Percentiles rank a stretch among this genome's conserved stretches.
These are phyloP conservation scores for Drosophila pseudoananassae DNA, from an alignment of 1,140 invertebrate species.

Conservation along the genomic window DNA sequence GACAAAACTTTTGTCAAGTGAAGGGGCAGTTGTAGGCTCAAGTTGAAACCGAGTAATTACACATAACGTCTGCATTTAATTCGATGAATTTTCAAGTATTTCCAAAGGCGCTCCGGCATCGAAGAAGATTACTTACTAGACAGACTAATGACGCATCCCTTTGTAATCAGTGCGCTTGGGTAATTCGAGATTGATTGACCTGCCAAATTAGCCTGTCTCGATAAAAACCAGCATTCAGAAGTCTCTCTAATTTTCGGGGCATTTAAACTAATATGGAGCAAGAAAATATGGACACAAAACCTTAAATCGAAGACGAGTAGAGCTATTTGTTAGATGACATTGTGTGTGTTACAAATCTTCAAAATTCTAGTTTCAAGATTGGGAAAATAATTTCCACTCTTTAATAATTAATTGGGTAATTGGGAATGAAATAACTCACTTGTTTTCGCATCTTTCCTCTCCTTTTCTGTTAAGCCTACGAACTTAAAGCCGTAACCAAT, in stretches of 20 bases:
- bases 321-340: not conserved
- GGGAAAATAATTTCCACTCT: not conserved
- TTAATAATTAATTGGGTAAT: not conserved
- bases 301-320: not conserved
- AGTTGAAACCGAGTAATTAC: constrained; percentile 18
- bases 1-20: constrained; percentile 28
- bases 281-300: not conserved
- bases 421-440: not conserved
- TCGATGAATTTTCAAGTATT: constrained; percentile 15
- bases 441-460: not conserved
- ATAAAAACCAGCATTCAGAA: not conserved
- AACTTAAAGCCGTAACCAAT: constrained; percentile 40
- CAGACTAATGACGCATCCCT: constrained; percentile 37
- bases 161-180: constrained; percentile 31
- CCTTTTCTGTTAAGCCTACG: constrained; percentile 7
- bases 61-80: constrained; percentile 20
- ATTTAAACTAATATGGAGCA: constrained; percentile 1
- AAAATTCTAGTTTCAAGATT: not conserved
- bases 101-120: not conserved
- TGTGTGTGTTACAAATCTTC: no score
- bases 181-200: constrained; percentile 41
- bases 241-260: not conserved
- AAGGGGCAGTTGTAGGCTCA: not conserved
- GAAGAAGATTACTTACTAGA: constrained; percentile 20
- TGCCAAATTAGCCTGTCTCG: constrained; percentile 37